phyloP scores from a whole-genome alignment of 2,888 invertebrate genomes.

The Eueremaeus valkanovi region DNA sequence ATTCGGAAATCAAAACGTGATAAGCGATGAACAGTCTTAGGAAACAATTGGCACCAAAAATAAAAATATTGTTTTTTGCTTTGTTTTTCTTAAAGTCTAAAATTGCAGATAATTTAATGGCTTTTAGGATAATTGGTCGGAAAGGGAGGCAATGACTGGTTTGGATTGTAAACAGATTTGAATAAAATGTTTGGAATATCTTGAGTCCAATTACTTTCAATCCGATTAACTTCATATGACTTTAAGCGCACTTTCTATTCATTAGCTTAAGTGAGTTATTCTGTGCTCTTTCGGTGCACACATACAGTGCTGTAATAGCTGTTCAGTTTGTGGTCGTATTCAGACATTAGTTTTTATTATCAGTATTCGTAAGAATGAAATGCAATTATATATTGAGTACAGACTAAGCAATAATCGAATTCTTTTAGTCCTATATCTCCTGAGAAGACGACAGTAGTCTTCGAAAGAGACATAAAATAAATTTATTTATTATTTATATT shows the following conservation, averaged over 20 bases:
- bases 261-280: slow-evolving; percentile 9
- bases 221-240: background rate
- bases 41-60: too few relatives aligned
- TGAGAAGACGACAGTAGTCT: background rate
- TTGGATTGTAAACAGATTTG: background rate
- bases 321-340: background rate
- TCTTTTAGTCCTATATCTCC: background rate
- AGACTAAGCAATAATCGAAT: slow-evolving; percentile 5
- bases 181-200: too few relatives aligned
- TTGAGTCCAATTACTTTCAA: background rate
- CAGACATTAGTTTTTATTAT: background rate
- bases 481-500: background rate
- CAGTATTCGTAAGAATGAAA: background rate
- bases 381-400: background rate
- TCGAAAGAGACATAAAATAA: background rate
- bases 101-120: too few relatives aligned
- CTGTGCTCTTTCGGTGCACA: too few relatives aligned
- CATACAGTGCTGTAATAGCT: too few relatives aligned
- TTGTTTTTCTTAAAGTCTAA: too few relatives aligned
- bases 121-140: too few relatives aligned
- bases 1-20: too few relatives aligned
- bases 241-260: background rate
- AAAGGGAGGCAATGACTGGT: too few relatives aligned
- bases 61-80: too few relatives aligned
- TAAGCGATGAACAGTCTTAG: too few relatives aligned